phyloP scores from a whole-genome alignment of 2,888 invertebrate genomes.

The Stenotaenia linearis region DNA sequence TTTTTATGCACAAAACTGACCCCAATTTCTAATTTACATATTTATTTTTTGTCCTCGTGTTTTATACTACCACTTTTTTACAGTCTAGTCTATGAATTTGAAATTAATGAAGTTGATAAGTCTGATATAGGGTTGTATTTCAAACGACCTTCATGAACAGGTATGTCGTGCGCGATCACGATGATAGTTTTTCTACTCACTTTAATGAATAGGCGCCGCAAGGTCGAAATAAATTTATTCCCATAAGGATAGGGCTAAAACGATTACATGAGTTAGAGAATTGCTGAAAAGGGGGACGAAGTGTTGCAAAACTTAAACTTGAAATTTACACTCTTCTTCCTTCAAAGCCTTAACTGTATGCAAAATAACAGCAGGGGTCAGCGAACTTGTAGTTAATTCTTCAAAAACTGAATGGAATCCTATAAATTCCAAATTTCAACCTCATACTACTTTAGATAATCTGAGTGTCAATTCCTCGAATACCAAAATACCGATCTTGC shows the following conservation, averaged over 20 bases:
- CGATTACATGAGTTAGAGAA: not conserved
- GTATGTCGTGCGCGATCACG: constrained; percentile 3
- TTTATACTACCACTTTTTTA: not conserved
- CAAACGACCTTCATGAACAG: constrained; percentile 7
- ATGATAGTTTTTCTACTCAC: constrained; percentile 1
- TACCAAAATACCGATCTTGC: not conserved
- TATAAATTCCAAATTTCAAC: not conserved
- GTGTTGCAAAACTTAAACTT: not conserved
- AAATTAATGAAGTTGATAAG: not conserved
- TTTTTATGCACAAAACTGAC: not conserved
- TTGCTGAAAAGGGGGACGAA: not conserved
- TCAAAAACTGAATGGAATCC: no score
- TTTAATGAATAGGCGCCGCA: constrained; percentile 26
- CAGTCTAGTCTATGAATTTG: not conserved
- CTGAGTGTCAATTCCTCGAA: not conserved
- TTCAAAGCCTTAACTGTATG: not conserved
- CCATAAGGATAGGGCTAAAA: not conserved
- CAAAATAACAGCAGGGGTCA: not conserved
- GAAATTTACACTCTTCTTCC: not conserved
- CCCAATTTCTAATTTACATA: constrained; percentile 11
- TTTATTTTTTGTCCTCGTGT: not conserved
- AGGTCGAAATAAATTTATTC: constrained; percentile 23
- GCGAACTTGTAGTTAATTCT: no score
- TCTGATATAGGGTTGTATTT: constrained; percentile 13
- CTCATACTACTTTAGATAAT: not conserved